Evolutionary conservation across 2,888 invertebrate species (phyloP).

Genomic region (Acronicta aceris): DNA sequence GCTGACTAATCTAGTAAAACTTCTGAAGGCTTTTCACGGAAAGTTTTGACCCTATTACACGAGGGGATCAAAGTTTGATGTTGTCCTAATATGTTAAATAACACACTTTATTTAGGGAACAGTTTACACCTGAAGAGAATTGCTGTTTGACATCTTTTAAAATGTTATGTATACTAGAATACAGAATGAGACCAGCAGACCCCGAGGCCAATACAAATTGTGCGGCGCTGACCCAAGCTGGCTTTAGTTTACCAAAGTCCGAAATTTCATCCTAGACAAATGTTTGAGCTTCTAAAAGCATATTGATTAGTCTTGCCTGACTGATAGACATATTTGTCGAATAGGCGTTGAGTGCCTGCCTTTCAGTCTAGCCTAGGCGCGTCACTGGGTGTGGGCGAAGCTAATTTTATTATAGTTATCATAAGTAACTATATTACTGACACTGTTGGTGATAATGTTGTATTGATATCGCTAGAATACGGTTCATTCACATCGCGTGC

Average conservation of each 20-base stretch:
- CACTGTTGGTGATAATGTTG: conserved; percentile 62
- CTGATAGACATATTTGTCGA: conserved; percentile 68
- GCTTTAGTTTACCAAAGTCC: conserved; percentile 46
- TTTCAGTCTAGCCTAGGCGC: conserved; percentile 63
- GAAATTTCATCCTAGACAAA: conserved; percentile 65
- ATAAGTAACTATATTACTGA: conserved; percentile 60
- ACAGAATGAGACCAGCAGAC: not conserved
- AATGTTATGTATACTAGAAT: conserved; percentile 7
- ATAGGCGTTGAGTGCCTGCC: conserved; percentile 52
- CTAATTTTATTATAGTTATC: conserved; percentile 65
- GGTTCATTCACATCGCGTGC: conserved; percentile 70
- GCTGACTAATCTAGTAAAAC: too few species aligned
- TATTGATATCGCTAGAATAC: conserved; percentile 60
- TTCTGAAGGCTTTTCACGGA: not conserved
- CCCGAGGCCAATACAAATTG: conserved; percentile 28
- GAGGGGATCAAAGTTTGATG: conserved; percentile 6
- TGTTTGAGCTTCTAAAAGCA: conserved; percentile 68
- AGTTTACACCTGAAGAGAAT: conserved; percentile 5
- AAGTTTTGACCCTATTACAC: not conserved
- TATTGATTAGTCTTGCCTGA: conserved; percentile 78
- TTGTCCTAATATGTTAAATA: conserved; percentile 4
- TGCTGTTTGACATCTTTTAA: not conserved
- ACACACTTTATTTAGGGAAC: conserved; percentile 2
- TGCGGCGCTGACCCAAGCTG: conserved; percentile 18
- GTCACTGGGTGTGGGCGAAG: conserved; percentile 62